phyloP scores from a whole-genome alignment of 2,113 vertebrate species.

The Nipponia nippon region DNA sequence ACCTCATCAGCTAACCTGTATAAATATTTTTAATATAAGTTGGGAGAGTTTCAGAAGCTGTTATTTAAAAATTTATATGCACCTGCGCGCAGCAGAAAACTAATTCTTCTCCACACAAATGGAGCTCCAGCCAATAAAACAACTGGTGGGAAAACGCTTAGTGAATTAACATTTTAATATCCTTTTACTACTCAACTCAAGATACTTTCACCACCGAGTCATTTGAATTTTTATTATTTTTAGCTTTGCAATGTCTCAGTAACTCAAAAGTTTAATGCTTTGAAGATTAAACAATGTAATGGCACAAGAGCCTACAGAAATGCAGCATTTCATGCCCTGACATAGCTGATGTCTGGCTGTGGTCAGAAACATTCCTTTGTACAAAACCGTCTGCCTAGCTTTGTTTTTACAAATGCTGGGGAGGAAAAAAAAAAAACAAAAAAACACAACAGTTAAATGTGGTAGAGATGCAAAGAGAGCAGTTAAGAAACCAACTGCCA shows the following conservation, averaged over 20 bases:
- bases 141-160: slow-evolving; percentile 28
- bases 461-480: slow-evolving; percentile 3
- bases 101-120: slow-evolving; percentile 23
- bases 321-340: slow-evolving; percentile 23
- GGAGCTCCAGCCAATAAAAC: slow-evolving; percentile 45
- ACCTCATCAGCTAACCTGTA: background rate
- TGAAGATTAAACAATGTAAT: slow-evolving; percentile 56
- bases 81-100: slow-evolving; percentile 30
- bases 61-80: slow-evolving; percentile 37
- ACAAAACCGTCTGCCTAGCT: slow-evolving; percentile 8
- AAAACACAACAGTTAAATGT: background rate
- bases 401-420: slow-evolving; percentile 32
- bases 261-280: slow-evolving; percentile 53
- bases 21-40: slow-evolving; percentile 25
- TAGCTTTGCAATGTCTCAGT: slow-evolving; percentile 26
- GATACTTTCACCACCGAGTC: slow-evolving; percentile 48
- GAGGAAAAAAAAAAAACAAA: background rate
- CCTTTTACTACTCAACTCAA: slow-evolving; percentile 32
- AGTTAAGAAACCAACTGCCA: slow-evolving; percentile 11
- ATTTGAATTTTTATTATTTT: slow-evolving; percentile 67
- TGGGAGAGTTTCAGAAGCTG: slow-evolving; percentile 35
- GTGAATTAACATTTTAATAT: slow-evolving; percentile 61
- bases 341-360: slow-evolving; percentile 40
- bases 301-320: slow-evolving; percentile 40
- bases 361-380: slow-evolving; percentile 48